phyloP scores from a whole-genome alignment of 1,140 invertebrate species.

The Glossosoma conforme region DNA sequence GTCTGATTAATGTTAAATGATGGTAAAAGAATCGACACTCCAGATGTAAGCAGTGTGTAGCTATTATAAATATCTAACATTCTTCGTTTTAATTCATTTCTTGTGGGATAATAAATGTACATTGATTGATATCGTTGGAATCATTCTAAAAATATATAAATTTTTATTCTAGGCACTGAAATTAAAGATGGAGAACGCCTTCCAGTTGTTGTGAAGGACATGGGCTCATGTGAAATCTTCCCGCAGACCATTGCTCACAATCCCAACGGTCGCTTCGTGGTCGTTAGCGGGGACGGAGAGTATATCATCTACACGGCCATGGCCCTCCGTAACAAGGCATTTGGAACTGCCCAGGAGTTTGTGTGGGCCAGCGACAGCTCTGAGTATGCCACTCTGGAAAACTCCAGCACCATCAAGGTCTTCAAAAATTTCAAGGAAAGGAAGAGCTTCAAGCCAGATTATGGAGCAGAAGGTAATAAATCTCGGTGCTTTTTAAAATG shows the following conservation, averaged over 20 bases:
- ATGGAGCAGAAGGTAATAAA: constrained; percentile 85
- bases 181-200: constrained; percentile 90
- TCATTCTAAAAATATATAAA: too few species aligned
- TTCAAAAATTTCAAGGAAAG: constrained; percentile 99
- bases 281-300: constrained; percentile 98
- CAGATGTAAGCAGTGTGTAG: too few species aligned
- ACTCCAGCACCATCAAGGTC: constrained; percentile 83
- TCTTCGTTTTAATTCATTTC: too few species aligned
- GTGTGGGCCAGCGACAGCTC: constrained; percentile 98
- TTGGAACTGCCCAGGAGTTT: constrained; percentile 97
- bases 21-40: too few species aligned
- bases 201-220: constrained; percentile 92
- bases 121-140: too few species aligned
- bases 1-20: too few species aligned
- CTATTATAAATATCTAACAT: too few species aligned
- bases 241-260: constrained; percentile 98
- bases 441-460: constrained; percentile 92
- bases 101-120: too few species aligned
- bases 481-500: background rate
- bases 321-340: constrained; percentile 97
- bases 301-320: constrained; percentile 99
- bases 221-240: constrained; percentile 99
- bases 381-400: constrained; percentile 91
- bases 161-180: constrained; percentile 50
- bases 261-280: constrained; percentile 97